These are phyloP conservation scores for Phorcus lineatus DNA, from an alignment of 2,888 invertebrate genomes.

Conservation along the genomic window DNA sequence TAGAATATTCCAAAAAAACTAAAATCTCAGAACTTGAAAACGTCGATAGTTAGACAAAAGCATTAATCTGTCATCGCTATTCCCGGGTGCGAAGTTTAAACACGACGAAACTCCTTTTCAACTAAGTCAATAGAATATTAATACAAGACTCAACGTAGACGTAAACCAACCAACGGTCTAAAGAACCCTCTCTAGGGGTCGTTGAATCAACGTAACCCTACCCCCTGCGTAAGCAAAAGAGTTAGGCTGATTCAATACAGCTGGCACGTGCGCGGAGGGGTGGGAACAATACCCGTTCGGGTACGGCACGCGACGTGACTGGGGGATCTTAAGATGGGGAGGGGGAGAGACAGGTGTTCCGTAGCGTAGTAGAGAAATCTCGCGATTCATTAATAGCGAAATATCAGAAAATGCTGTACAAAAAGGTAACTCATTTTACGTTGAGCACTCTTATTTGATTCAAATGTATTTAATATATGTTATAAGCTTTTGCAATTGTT, in stretches of 20 bases:
- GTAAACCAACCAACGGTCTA: not conserved
- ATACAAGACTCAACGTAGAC: not conserved
- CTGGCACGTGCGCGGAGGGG: not conserved
- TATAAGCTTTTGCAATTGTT: no score
- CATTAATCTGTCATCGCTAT: constrained; percentile 19
- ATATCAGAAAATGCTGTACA: no score
- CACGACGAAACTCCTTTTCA: not conserved
- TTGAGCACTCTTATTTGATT: no score
- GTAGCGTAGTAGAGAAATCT: not conserved
- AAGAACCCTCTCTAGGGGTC: not conserved
- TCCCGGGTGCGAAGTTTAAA: constrained; percentile 6
- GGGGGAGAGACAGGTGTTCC: not conserved
- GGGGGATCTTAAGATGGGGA: not conserved
- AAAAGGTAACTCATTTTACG: no score
- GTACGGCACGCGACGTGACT: constrained; percentile 5
- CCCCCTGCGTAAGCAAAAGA: not conserved
- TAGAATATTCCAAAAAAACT: not conserved
- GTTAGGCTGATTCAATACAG: not conserved
- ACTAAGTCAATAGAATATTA: constrained; percentile 15
- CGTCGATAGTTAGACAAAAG: constrained; percentile 6
- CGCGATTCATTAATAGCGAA: no score
- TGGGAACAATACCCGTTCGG: constrained; percentile 9
- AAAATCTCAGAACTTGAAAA: not conserved
- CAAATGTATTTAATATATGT: no score
- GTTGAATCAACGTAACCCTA: not conserved